Evolutionary conservation across 2,888 invertebrate genomes (phyloP).

Genomic region (Lordiphosa andalusiaca): DNA sequence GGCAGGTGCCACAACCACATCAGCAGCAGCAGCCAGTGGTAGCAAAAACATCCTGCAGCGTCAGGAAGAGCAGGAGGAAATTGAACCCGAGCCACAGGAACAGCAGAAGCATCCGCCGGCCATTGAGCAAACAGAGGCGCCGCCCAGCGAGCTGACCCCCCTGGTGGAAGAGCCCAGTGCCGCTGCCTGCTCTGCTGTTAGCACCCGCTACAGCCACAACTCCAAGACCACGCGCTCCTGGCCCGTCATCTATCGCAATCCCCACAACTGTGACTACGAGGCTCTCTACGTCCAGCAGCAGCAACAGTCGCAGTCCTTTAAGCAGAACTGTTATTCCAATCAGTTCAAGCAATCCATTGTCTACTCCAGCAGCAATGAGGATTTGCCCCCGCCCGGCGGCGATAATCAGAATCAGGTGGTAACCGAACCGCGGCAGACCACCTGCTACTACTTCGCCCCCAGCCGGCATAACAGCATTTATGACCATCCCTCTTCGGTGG

Average conservation of each 20-base stretch:
- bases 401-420: slow-evolving; percentile 28
- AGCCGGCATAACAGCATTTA: slow-evolving; percentile 79
- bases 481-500: slow-evolving; percentile 78
- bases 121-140: slow-evolving; percentile 44
- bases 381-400: slow-evolving; percentile 49
- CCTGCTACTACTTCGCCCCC: slow-evolving; percentile 77
- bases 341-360: slow-evolving; percentile 78
- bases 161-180: slow-evolving; percentile 57
- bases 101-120: slow-evolving; percentile 37
- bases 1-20: slow-evolving; percentile 17
- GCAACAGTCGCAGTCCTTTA: slow-evolving; percentile 61
- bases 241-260: slow-evolving; percentile 80
- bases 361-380: slow-evolving; percentile 78
- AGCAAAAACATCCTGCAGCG: slow-evolving; percentile 73
- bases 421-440: slow-evolving; percentile 67
- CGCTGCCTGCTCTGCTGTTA: slow-evolving; percentile 39
- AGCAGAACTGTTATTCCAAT: slow-evolving; percentile 77
- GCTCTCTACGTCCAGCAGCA: slow-evolving; percentile 75
- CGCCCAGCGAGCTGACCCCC: slow-evolving; percentile 73
- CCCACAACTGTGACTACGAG: slow-evolving; percentile 80
- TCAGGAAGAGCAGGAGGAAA: slow-evolving; percentile 54
- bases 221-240: slow-evolving; percentile 80
- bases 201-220: slow-evolving; percentile 76
- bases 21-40: slow-evolving; percentile 29
- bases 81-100: slow-evolving; percentile 30